Percentiles rank a stretch among this genome's conserved stretches.
Conservation (phyloP, 2,797 vertebrate genomes). For the Coregonus sp. region DNA sequence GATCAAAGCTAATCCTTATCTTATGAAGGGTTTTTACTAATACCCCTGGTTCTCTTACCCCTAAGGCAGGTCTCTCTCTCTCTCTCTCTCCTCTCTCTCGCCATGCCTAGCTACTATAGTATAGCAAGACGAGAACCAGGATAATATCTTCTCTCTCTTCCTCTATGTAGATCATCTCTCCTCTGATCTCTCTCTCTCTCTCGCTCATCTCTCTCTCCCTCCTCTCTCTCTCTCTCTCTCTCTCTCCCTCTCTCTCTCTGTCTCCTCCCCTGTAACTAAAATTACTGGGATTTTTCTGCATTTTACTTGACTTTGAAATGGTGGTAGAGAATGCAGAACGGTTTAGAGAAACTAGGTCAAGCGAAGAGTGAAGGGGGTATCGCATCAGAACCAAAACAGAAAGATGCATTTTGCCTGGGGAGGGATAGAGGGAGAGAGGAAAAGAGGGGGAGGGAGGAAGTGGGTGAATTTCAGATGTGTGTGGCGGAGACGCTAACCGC, state of each 20-base stretch:
- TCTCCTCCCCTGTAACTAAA: conserved; percentile 27
- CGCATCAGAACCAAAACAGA: conserved; percentile 19
- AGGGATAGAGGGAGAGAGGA: not conserved
- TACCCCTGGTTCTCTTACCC: conserved; percentile 38
- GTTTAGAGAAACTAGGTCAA: conserved; percentile 55
- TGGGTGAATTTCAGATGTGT: not conserved
- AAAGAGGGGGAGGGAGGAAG: not conserved
- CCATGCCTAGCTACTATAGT: too few relatives aligned
- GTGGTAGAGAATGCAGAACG: not conserved
- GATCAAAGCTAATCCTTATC: conserved; percentile 72
- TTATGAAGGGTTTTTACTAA: conserved; percentile 56
- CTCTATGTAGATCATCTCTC: too few relatives aligned
- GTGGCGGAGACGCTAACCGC: not conserved
- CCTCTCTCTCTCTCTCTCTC: conserved; percentile 3
- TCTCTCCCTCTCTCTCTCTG: not conserved
- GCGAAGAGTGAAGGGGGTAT: conserved; percentile 12
- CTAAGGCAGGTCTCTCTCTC: conserved; percentile 31
- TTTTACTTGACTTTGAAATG: conserved; percentile 40
- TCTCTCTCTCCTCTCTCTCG: not conserved
- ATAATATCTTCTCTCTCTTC: too few relatives aligned
- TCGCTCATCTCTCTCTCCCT: not conserved
- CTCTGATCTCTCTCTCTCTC: too few relatives aligned
- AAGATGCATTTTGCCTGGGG: not conserved
- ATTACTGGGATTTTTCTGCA: not conserved
- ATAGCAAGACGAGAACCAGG: too few relatives aligned